phyloP scores from a whole-genome alignment of 1,140 invertebrate species.

The Drosophila ironensis region DNA sequence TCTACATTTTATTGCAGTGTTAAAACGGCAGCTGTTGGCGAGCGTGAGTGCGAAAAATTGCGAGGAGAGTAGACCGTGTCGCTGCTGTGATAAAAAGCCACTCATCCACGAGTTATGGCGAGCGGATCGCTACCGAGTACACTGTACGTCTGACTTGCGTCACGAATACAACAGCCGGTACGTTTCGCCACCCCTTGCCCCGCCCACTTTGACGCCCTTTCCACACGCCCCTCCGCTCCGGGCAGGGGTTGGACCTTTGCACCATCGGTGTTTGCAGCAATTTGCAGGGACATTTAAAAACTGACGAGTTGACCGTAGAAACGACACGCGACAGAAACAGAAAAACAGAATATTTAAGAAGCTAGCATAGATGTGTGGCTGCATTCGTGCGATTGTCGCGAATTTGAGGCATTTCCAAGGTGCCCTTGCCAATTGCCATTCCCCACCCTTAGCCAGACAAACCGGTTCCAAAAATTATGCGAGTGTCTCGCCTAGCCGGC shows the following conservation, averaged over 20 bases:
- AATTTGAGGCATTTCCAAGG: conserved; percentile 55
- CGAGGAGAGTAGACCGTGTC: conserved; percentile 11
- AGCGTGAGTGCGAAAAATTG: conserved; percentile 6
- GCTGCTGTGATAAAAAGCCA: conserved; percentile 33
- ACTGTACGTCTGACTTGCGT: conserved; percentile 11
- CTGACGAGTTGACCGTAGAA: conserved; percentile 43
- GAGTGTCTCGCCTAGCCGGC: conserved; percentile 21
- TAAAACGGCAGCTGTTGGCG: conserved; percentile 39
- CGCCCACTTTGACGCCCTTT: background rate
- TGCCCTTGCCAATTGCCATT: conserved; percentile 58
- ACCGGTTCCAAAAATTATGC: conserved; percentile 63
- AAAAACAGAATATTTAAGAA: conserved; percentile 62
- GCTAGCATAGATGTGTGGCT: conserved; percentile 13
- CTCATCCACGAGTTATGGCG: too few species aligned
- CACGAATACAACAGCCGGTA: conserved; percentile 17
- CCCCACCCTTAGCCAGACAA: conserved; percentile 26
- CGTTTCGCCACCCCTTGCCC: background rate
- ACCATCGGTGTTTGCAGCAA: conserved; percentile 45
- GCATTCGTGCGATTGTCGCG: conserved; percentile 8
- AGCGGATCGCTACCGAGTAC: too few species aligned
- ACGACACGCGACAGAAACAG: conserved; percentile 39
- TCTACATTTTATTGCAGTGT: conserved; percentile 9
- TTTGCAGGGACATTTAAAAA: conserved; percentile 49
- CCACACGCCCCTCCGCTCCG: background rate
- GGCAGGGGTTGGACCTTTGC: background rate